Percentiles rank a stretch among this genome's conserved stretches.
phyloP scores from a whole-genome alignment of 2,888 invertebrate genomes.

The Euplagia quadripunctaria region DNA sequence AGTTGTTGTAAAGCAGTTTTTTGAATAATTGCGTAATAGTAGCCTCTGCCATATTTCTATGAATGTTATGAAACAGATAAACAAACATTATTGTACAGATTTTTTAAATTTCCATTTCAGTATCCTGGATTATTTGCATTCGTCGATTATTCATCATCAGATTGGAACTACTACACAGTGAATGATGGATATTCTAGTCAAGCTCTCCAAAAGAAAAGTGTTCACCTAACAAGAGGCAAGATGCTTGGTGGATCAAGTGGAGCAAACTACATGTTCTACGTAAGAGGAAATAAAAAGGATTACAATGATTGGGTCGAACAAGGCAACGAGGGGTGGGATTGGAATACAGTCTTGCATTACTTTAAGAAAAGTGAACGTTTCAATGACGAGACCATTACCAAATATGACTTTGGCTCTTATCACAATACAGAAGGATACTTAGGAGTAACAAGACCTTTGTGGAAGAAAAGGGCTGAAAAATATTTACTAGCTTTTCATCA shows the following conservation, averaged over 20 bases:
- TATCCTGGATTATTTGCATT: conserved; percentile 64
- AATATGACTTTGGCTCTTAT: conserved; percentile 62
- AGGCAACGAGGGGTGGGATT: conserved; percentile 85
- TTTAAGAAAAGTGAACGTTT: conserved; percentile 68
- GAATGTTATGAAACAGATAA: not conserved
- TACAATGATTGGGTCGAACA: conserved; percentile 84
- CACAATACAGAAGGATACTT: conserved; percentile 59
- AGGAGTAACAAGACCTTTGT: conserved; percentile 63
- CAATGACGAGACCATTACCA: conserved; percentile 43
- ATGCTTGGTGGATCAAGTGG: conserved; percentile 89
- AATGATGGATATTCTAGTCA: conserved; percentile 66
- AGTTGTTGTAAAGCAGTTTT: too few species aligned
- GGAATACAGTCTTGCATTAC: conserved; percentile 60
- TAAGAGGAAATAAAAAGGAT: conserved; percentile 89
- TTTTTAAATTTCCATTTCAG: conserved; percentile 52
- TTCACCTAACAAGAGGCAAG: conserved; percentile 87
- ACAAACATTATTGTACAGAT: not conserved
- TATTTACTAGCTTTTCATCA: conserved; percentile 59
- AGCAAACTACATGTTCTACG: conserved; percentile 90
- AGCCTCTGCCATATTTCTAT: not conserved
- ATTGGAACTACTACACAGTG: conserved; percentile 64
- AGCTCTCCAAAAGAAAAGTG: conserved; percentile 51
- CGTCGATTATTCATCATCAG: conserved; percentile 53
- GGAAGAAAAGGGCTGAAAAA: conserved; percentile 71
- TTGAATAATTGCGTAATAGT: not conserved